These are phyloP conservation scores for Mycetomoellerius zeteki DNA, from an alignment of 1,140 invertebrate genomes.

Conservation along the genomic window DNA sequence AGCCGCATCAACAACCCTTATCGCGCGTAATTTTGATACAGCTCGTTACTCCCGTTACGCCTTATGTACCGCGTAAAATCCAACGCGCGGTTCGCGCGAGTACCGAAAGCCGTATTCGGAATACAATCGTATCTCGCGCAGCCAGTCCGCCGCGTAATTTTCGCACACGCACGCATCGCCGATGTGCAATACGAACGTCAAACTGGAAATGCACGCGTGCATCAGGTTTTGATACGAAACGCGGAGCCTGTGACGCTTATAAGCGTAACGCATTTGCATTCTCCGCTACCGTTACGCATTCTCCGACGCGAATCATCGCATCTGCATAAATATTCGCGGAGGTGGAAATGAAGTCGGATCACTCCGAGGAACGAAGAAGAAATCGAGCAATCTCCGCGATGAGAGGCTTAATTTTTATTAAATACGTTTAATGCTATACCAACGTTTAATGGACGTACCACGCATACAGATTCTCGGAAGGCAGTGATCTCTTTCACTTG, in stretches of 20 bases:
- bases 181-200: conserved; percentile 20
- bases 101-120: conserved; percentile 53
- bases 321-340: conserved; percentile 79
- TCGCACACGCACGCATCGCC: conserved; percentile 31
- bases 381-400: conserved; percentile 3
- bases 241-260: conserved; percentile 57
- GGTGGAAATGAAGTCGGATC: background rate
- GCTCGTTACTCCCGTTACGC: conserved; percentile 62
- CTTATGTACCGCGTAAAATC: conserved; percentile 57
- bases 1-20: conserved; percentile 26
- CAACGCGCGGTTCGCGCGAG: conserved; percentile 49
- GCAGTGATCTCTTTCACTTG: conserved; percentile 54
- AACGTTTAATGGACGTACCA: conserved; percentile 77
- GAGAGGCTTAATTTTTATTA: conserved; percentile 77
- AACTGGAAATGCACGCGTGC: conserved; percentile 63
- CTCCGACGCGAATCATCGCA: conserved; percentile 69
- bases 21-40: conserved; percentile 36
- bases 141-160: conserved; percentile 56
- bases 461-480: conserved; percentile 78
- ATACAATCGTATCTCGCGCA: conserved; percentile 74
- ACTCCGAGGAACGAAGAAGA: background rate
- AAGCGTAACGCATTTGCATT: conserved; percentile 80
- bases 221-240: conserved; percentile 45
- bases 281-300: conserved; percentile 78
- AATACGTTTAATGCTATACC: conserved; percentile 78